Evolutionary conservation across 2,888 invertebrate genomes (phyloP).

Genomic region (Opisthograptis luteolata): DNA sequence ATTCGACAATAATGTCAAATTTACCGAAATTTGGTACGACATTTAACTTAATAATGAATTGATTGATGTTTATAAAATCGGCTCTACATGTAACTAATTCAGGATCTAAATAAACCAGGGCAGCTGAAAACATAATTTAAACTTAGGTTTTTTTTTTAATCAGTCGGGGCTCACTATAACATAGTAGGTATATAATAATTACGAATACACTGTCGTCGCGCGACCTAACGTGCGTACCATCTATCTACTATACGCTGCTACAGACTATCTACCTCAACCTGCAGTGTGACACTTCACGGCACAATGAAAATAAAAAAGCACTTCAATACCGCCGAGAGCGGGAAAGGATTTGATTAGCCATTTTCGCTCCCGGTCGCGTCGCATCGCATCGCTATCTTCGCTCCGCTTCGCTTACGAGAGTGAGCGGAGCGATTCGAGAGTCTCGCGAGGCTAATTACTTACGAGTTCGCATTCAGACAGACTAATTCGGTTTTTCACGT

Average conservation of each 20-base stretch:
- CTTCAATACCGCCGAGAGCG: slow-evolving; percentile 74
- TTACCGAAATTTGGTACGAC: no score
- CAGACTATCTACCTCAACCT: slow-evolving; percentile 42
- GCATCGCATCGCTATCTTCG: slow-evolving; percentile 77
- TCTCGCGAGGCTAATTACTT: slow-evolving; percentile 84
- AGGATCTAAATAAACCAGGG: no score
- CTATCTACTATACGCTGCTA: not conserved
- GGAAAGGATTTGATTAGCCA: slow-evolving; percentile 84
- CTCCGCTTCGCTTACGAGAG: slow-evolving; percentile 79
- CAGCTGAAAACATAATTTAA: no score
- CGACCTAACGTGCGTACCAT: not conserved
- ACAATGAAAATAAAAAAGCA: slow-evolving; percentile 80
- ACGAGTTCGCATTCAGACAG: slow-evolving; percentile 79
- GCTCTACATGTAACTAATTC: no score
- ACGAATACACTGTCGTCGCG: no score
- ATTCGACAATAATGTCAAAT: no score
- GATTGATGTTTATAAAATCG: no score
- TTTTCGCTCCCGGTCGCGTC: slow-evolving; percentile 74
- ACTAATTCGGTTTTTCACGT: slow-evolving; percentile 80
- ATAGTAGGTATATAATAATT: no score
- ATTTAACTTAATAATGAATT: no score
- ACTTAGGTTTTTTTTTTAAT: no score
- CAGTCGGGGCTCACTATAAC: no score
- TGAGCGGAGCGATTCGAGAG: slow-evolving; percentile 73
- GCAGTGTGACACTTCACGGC: slow-evolving; percentile 74